A percentile compares a stretch with the other conserved stretches of the same genome.
Evolutionary conservation across 2,888 invertebrate species (phyloP).

Genomic region (Heteromurus nitidus): DNA sequence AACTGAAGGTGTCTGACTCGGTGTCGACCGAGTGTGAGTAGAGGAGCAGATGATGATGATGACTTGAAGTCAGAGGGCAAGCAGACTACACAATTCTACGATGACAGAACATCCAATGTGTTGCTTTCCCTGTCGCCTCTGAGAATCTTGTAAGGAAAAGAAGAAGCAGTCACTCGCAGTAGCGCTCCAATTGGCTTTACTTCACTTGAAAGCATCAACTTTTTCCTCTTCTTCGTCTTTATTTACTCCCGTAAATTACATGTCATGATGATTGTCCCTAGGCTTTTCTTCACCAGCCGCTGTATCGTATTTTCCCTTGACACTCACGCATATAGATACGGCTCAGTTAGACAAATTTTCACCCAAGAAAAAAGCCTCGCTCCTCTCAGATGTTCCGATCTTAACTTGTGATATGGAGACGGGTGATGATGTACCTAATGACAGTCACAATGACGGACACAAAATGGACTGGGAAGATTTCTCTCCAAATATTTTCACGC

Average conservation of each 20-base stretch:
- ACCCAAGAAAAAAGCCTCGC: constrained; percentile 5
- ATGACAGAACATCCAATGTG: too few species aligned
- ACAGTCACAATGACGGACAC: constrained; percentile 20
- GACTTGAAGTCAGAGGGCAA: background rate
- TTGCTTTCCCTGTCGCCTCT: background rate
- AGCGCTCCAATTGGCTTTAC: constrained; percentile 35
- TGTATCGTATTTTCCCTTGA: too few species aligned
- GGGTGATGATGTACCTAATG: constrained; percentile 1
- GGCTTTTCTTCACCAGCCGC: background rate
- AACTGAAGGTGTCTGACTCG: background rate
- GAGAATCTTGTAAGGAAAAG: constrained; percentile 8
- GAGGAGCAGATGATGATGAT: background rate
- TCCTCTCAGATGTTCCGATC: constrained; percentile 1
- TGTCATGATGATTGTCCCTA: constrained; percentile 45
- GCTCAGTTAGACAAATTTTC: constrained; percentile 30
- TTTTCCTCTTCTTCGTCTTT: too few species aligned
- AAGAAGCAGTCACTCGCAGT: constrained; percentile 13
- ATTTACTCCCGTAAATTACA: constrained; percentile 30
- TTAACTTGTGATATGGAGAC: background rate
- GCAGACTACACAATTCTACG: background rate
- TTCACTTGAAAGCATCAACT: constrained; percentile 6
- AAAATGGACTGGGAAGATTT: constrained; percentile 25
- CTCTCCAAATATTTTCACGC: constrained; percentile 27
- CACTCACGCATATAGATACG: background rate
- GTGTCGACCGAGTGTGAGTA: too few species aligned